Base-by-base conservation (phyloP, 1,140 invertebrate genomes). In the Charaxes varanes region DNA sequence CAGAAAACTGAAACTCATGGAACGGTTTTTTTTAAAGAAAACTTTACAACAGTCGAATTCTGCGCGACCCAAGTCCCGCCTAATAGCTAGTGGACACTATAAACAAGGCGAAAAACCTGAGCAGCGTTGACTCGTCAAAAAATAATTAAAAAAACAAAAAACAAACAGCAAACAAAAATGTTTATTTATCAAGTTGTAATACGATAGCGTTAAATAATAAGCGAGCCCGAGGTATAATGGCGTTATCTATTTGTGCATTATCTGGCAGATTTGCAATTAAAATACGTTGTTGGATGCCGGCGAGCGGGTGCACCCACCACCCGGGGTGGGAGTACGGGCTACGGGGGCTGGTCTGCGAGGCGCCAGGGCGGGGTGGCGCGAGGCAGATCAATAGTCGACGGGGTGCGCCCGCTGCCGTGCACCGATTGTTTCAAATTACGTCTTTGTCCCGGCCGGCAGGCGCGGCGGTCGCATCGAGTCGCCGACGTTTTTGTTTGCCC, bases 251-350 rank as follows among this genome's bases (percentile, higher is more conserved):
- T 82, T 79, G 67, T 69, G 65, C 74, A 79, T 82, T 79, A 79
- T 78, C 78, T 77, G 66, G 72, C 69, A 78, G 74, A 82, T 82
- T 82, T 82, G 73, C 78, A 82, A 82, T 82, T 82, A 82, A 79
- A 82, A 80, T 77, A 71, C 61, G 70, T 67, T n/a, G 72, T 64
- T 72, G 71, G 67, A 62, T 59, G 66, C 43, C 45, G 46, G 46
- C n/a, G n/a, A n/a, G n/a, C n/a, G n/a, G n/a, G n/a, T n/a, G n/a
- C n/a, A n/a, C n/a, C n/a, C n/a, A n/a, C n/a, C n/a, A n/a, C n/a
- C n/a, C n/a, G n/a, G n/a, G n/a, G n/a, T n/a, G n/a, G n/a, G n/a
- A n/a, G n/a, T n/a, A n/a, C n/a, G n/a, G 63, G 56, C 56, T 53
- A 28, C 46, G 45, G 49, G 24, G 35, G 44, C 30, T 19, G 18